These are phyloP conservation scores for Sylvilagus floridanus DNA, from an alignment of 2,797 vertebrate genomes.

Conservation along the genomic window DNA sequence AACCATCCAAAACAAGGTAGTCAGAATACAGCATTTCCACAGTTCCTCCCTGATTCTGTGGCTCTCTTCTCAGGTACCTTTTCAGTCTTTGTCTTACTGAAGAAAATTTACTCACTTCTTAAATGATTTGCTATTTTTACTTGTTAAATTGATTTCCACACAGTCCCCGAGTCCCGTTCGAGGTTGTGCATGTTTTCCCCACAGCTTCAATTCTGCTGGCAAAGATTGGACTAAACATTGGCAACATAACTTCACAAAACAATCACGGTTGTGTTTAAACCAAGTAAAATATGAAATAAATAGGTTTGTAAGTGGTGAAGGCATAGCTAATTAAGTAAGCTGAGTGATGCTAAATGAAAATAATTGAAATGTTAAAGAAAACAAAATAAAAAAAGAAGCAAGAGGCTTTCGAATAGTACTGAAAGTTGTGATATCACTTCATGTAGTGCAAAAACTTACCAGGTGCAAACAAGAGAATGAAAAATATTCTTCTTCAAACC, in stretches of 20 bases:
- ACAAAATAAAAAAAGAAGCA: slow-evolving; percentile 34
- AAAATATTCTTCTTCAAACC: background rate
- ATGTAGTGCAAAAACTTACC: background rate
- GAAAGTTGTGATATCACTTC: slow-evolving; percentile 16
- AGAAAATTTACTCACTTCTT: slow-evolving; percentile 51
- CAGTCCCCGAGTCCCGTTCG: background rate
- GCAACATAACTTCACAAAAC: slow-evolving; percentile 28
- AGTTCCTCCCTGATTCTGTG: background rate
- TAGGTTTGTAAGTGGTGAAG: slow-evolving; percentile 54
- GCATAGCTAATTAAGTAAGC: slow-evolving; percentile 58
- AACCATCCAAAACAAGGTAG: background rate
- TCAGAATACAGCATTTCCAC: background rate
- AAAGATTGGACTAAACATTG: background rate
- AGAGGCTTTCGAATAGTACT: background rate
- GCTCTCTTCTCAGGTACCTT: background rate
- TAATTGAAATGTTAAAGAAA: slow-evolving; percentile 63
- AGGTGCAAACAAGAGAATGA: background rate
- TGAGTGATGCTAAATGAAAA: slow-evolving; percentile 51
- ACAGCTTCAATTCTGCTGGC: slow-evolving; percentile 28
- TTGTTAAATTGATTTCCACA: background rate
- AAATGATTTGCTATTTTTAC: slow-evolving; percentile 31
- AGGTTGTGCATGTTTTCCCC: background rate
- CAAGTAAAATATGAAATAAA: slow-evolving; percentile 65
- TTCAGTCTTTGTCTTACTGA: background rate
- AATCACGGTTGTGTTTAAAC: slow-evolving; percentile 42